Evolutionary conservation across 2,888 invertebrate genomes (phyloP), one percentile per base, ranked within the genome.

Genomic region (Geophilus truncorum): DNA sequence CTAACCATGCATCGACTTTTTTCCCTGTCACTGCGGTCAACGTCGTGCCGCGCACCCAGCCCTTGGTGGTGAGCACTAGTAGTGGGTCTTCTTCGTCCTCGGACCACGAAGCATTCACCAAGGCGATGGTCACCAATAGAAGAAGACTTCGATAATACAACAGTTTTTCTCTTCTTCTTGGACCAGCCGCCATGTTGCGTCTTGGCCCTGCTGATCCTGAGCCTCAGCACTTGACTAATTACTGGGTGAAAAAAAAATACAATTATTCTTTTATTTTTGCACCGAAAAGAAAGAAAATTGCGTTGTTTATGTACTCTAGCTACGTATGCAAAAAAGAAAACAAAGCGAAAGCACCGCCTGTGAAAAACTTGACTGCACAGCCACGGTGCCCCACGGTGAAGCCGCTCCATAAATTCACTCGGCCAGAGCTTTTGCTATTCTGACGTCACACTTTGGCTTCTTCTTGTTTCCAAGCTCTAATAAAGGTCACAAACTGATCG

Each of bases 1-100:
- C 93, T 85, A 92, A 89, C 93, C 94, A 95, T 5, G 93, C 93
- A 86, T 94, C 94, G 82, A 94, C 92, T 87, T 82, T 83, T 87
- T 94, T 92, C 81, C 92, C 92, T 82, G 94, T 92, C 83, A 92
- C 91, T 18, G 94, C 91, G 32, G 90, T 91, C 83, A 93, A 88
- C 77, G 93, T 93, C 82, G 91, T 89, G 78, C 95, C 95, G 84
- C 91, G 90, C 77, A 94, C 92, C 86, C 91, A 91, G 79, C 88
- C 87, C 87, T 93, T 93, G 84, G 91, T 92, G 28, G 94, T 94
- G 84, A 92, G 90, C 25, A 95, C 90, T n/a, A 94, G 88, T 77
- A 94, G 88, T 0, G 92, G 91, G 86, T 93, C 93, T 70, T 91
- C 90, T 57, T 89, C 90, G 78, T 83, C 83, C 57, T 82, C 79